Percentiles rank a stretch among this genome's conserved stretches.
Conservation (phyloP, 1,140 invertebrate species). For the Thaumatotibia leucotreta region DNA sequence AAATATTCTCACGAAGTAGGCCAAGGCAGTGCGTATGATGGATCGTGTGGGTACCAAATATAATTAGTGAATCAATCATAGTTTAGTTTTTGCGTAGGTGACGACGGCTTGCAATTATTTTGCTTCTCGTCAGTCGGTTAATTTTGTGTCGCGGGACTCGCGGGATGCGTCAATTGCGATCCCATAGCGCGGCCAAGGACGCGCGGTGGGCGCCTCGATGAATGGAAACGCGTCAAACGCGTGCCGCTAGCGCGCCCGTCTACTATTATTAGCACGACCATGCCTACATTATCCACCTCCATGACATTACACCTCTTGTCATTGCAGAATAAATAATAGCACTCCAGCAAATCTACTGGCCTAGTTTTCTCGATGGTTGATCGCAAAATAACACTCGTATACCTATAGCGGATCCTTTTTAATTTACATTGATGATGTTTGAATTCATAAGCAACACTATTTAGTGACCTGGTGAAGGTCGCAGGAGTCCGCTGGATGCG, state of each 20-base stretch:
- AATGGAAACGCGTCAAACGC: slow-evolving; percentile 62
- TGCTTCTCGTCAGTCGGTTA: slow-evolving; percentile 10
- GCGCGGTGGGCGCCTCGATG: slow-evolving; percentile 40
- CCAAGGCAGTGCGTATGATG: background rate
- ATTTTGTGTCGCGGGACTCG: slow-evolving; percentile 32
- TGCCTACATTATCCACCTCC: background rate
- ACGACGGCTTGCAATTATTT: background rate
- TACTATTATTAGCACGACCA: slow-evolving; percentile 48
- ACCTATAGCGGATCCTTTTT: too few species aligned
- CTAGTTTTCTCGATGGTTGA: background rate
- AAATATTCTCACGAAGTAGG: slow-evolving; percentile 8
- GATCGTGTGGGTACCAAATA: slow-evolving; percentile 1
- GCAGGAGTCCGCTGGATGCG: too few species aligned
- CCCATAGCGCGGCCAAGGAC: slow-evolving; percentile 46
- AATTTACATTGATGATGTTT: too few species aligned
- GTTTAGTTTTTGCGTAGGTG: slow-evolving; percentile 6
- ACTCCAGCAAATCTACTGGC: background rate
- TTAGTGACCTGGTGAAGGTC: too few species aligned
- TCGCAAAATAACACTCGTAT: too few species aligned
- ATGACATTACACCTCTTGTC: background rate
- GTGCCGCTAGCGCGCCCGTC: slow-evolving; percentile 42
- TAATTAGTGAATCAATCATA: slow-evolving; percentile 12
- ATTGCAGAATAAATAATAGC: background rate
- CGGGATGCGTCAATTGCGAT: slow-evolving; percentile 54
- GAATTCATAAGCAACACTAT: too few species aligned